A percentile compares a stretch with the other conserved stretches of the same genome.
phyloP scores from a whole-genome alignment of 2,113 vertebrate species.

The Rhabdomys dilectus region DNA sequence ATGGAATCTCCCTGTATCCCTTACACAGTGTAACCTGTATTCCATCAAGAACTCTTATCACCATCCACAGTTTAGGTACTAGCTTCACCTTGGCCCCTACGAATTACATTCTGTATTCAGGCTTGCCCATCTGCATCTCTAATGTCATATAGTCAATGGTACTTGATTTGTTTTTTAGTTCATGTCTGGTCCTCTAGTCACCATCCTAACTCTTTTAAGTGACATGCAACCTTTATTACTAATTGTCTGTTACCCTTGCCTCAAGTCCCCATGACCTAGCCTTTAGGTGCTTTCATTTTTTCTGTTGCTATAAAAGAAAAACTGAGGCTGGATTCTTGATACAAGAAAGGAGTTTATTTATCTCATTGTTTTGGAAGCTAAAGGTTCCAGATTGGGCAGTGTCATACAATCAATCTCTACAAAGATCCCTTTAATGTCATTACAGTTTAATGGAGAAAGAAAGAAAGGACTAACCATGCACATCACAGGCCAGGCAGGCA shows the following conservation, averaged over 20 bases:
- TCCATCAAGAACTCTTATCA: not conserved
- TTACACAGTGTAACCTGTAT: not conserved
- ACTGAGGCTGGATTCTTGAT: not conserved
- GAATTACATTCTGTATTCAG: not conserved
- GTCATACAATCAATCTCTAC: not conserved
- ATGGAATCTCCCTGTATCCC: not conserved
- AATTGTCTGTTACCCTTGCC: not conserved
- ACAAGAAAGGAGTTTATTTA: not conserved
- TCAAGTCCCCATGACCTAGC: not conserved
- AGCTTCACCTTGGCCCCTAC: not conserved
- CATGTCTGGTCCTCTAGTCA: not conserved
- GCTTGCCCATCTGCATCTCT: not conserved
- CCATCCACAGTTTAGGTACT: not conserved
- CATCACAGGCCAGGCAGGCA: no score
- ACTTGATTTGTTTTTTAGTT: not conserved
- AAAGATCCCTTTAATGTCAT: not conserved
- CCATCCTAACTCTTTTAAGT: not conserved
- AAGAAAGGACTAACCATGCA: not conserved
- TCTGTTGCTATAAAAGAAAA: not conserved
- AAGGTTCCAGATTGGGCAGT: not conserved
- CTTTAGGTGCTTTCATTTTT: not conserved
- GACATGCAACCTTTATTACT: not conserved
- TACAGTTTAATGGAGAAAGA: not conserved
- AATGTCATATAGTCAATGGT: not conserved
- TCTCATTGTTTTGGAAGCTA: not conserved